A percentile compares a stretch with the other conserved stretches of the same genome.
Evolutionary conservation across 2,113 vertebrate genomes (phyloP).

Genomic region (Tupaia tana): DNA sequence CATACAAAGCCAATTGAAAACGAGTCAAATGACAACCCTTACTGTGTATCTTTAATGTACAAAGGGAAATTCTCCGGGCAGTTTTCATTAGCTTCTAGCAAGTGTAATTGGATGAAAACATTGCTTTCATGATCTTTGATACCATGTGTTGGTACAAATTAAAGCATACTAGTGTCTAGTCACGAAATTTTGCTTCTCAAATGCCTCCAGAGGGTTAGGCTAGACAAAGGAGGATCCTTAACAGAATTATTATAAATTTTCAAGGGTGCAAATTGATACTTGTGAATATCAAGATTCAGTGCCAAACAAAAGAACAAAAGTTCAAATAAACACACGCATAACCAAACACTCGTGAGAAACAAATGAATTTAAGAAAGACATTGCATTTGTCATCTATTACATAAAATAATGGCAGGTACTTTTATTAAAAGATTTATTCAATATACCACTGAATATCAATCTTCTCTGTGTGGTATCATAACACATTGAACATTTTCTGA

Average conservation of each 20-base stretch:
- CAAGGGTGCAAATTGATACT: conserved; percentile 58
- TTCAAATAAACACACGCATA: conserved; percentile 69
- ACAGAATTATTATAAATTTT: conserved; percentile 69
- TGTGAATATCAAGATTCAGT: conserved; percentile 62
- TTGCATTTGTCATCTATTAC: background rate
- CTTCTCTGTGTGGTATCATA: background rate
- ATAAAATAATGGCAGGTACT: background rate
- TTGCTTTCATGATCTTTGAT: conserved; percentile 82
- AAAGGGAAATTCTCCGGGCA: conserved; percentile 76
- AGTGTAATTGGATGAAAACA: conserved; percentile 82
- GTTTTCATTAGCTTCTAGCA: conserved; percentile 75
- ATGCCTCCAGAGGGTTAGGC: conserved; percentile 65
- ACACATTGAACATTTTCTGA: background rate
- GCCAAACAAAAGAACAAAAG: conserved; percentile 66
- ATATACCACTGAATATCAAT: background rate
- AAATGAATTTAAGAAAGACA: background rate
- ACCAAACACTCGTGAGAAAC: conserved; percentile 54
- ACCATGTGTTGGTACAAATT: conserved; percentile 80
- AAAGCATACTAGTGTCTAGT: conserved; percentile 76
- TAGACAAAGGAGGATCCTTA: conserved; percentile 73
- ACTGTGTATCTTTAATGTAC: conserved; percentile 70
- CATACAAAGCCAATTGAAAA: conserved; percentile 43
- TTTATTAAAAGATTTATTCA: background rate
- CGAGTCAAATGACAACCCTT: background rate
- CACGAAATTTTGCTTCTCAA: conserved; percentile 82